Evolutionary conservation across 2,797 vertebrate genomes (phyloP), one percentile per base, ranked within the genome.

Genomic region (Diglossa cyanea): DNA sequence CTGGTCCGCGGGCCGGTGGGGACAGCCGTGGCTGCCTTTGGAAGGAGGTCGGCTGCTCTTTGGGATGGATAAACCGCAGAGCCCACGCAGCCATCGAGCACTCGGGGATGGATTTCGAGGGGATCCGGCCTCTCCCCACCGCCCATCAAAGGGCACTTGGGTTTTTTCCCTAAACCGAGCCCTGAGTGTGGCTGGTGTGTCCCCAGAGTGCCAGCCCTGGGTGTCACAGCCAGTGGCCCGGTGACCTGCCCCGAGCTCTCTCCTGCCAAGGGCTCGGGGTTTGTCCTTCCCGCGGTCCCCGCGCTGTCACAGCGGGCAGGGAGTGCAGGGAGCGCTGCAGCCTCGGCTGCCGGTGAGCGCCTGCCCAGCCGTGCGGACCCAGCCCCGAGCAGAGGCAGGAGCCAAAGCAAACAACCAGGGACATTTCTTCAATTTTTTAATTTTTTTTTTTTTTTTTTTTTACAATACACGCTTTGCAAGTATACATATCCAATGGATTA

Each of bases 201-300:
- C 51, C 92, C 21, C 79, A 3, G 44, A 4, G 72, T 0, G 44
- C 1, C 70, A 60, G 63, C 68, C 37, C 76, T 1, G 77, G 33
- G 54, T 65, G 88, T n/a, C 79, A 1, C 58, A 18, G 55, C 24
- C 63, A 0, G 82, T 0, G 76, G 35, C 77, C 30, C 6, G 3
- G 12, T 48, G 88, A 28, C 23, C 62, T 2, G 39, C 60, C 39
- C 42, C 1, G 0, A 15, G 79, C 72, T 30, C 17, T 50, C 3
- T 54, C n/a, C 71, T 53, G 33, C 42, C 0, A 3, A 7, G 57
- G 0, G 0, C 39, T 8, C 31, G 33, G 11, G 9, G 13, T 23
- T 7, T 13, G 50, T 83, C 71, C 58, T 19, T 4, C 20, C 40
- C 20, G 13, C 3, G 45, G 51, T 4, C 50, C 5, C 4, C 5